A percentile compares a stretch with the other conserved stretches of the same genome.
Evolutionary conservation across 2,113 vertebrate species (phyloP).

Genomic region (Peromyscus leucopus): DNA sequence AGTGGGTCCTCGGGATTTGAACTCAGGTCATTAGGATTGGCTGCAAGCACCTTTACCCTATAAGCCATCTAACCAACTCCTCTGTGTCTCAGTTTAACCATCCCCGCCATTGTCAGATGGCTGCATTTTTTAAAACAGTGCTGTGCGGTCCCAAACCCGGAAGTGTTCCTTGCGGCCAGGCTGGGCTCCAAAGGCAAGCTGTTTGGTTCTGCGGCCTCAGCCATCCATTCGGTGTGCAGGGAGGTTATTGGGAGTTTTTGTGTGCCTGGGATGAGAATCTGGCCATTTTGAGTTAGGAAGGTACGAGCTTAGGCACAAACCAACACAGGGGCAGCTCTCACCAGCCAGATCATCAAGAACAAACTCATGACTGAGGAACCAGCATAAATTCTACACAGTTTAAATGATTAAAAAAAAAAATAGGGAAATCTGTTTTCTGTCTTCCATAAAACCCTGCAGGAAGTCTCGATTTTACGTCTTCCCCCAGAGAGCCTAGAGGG

Average conservation of each 20-base stretch:
- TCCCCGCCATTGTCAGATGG: fast-evolving
- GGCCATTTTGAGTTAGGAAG: not conserved
- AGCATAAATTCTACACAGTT: not conserved
- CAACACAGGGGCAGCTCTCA: too few relatives aligned
- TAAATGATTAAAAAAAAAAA: not conserved
- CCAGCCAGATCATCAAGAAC: not conserved
- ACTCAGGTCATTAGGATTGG: not conserved
- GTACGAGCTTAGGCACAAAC: not conserved
- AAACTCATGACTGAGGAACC: not conserved
- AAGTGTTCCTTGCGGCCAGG: not conserved
- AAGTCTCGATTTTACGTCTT: not conserved
- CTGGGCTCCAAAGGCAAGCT: not conserved
- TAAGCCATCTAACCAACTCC: not conserved
- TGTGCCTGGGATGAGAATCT: too few relatives aligned
- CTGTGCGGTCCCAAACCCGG: not conserved
- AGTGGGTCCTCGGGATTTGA: not conserved
- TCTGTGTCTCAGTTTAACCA: not conserved
- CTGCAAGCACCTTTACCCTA: not conserved
- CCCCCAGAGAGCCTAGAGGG: not conserved
- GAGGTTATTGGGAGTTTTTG: not conserved
- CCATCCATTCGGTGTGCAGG: not conserved
- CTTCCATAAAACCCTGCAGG: not conserved
- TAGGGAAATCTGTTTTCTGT: not conserved
- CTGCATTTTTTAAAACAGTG: not conserved
- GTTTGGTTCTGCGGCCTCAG: not conserved